Base-by-base conservation (phyloP, 2,797 vertebrate species). In the Anguilla anguilla region DNA sequence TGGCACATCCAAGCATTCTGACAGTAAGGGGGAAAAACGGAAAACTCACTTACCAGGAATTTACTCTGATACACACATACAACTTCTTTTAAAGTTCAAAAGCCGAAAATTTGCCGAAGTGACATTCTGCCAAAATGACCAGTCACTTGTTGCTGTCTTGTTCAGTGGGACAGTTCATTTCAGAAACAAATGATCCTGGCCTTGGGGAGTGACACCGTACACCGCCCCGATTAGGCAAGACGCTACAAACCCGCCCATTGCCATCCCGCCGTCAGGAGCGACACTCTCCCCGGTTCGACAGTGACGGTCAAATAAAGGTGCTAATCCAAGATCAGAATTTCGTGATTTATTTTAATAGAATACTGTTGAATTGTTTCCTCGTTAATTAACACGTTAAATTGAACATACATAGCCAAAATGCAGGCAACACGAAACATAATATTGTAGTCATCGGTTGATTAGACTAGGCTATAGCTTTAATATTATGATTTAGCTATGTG, bases 1-100 rank as follows among this genome's bases (percentile, higher is more conserved):
- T 43, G 31, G 28, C 67, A n/a, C 57, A 46, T 82, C 77, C 67
- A 85, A 83, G n/a, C 85, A 85, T 49, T 43, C 51, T 49, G n/a
- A 1, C 39, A 84, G 64, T 57, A 59, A 25, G 72, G 85, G 51
- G 85, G 89, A 85, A 88, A 88, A 53, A 88, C 46, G 1, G 10
- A 46, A 46, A 82, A 83, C 61, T 90, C 91, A 95, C 95, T 96
- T 93, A 96, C 96, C 95, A 51, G 92, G 89, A 88, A 79, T 59
- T 85, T 19, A 85, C 84, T 85, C 74, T 35, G 57, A 53, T 22
- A 88, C 69, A 77, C 61, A 25, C 49, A 46, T 51, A 51, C 39
- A 25, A 53, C n/a, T 82, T 28, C 43, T 64, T 67, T 77, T 59
- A 53, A 81, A n/a, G 79, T 72, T 88, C 72, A 88, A 79, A 79